Evolutionary conservation across 2,113 vertebrate genomes (phyloP).

Genomic region (Dicerorhinus sumatrensis): DNA sequence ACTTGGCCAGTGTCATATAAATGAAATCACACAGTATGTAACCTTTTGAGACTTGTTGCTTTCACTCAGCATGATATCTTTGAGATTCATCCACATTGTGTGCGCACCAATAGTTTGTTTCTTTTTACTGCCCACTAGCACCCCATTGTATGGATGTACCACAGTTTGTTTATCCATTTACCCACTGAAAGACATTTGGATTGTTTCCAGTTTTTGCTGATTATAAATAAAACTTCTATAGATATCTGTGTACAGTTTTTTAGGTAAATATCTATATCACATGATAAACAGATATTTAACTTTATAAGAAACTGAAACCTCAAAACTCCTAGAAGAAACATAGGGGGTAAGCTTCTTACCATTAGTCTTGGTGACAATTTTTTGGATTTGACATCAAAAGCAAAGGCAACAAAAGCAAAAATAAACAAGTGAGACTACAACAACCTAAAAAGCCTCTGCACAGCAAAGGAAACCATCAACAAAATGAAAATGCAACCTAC

Average conservation of each 20-base stretch:
- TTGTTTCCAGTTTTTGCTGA: not conserved
- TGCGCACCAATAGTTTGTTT: not conserved
- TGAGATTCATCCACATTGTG: not conserved
- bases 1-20: not conserved
- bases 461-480: conserved; percentile 3
- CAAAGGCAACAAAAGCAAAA: not conserved
- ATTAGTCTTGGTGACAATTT: not conserved
- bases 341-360: not conserved
- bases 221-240: conserved; percentile 24
- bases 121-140: not conserved
- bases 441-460: not conserved
- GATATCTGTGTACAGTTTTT: not conserved
- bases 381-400: not conserved
- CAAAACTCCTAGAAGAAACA: conserved; percentile 8
- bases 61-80: not conserved
- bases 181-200: not conserved
- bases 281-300: conserved; percentile 8
- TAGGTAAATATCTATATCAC: not conserved
- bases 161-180: not conserved
- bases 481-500: not conserved
- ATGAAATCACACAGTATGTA: not conserved
- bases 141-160: not conserved
- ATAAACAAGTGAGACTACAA: not conserved
- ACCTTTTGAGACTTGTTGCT: not conserved
- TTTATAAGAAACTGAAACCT: not conserved